A percentile compares a stretch with the other conserved stretches of the same genome.
phyloP scores from a whole-genome alignment of 1,140 invertebrate species.

The Galleria mellonella region DNA sequence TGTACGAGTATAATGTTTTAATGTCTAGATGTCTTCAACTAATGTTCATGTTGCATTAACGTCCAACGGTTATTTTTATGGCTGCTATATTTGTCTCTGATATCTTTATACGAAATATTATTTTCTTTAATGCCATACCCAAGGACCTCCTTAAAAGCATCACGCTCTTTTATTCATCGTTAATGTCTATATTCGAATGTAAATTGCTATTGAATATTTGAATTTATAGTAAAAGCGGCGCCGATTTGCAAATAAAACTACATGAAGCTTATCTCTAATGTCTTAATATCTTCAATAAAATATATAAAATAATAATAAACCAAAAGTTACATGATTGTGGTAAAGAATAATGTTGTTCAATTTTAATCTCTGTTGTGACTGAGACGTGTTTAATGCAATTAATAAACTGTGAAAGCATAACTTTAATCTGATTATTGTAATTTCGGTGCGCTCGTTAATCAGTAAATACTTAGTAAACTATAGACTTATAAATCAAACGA shows the following conservation, averaged over 20 bases:
- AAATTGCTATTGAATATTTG: constrained; percentile 30
- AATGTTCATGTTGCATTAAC: background rate
- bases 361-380: no score
- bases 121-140: constrained; percentile 23
- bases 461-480: constrained; percentile 27
- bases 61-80: constrained; percentile 4
- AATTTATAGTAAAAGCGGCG: constrained; percentile 29
- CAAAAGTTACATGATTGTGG: no score
- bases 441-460: constrained; percentile 24
- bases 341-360: no score
- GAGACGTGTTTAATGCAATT: no score
- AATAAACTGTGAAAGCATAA: constrained; percentile 11
- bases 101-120: constrained; percentile 13
- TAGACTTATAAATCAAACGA: constrained; percentile 46
- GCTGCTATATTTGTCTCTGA: constrained; percentile 13
- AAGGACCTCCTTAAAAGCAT: constrained; percentile 33
- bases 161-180: constrained; percentile 27
- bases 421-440: constrained; percentile 37
- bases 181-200: constrained; percentile 42
- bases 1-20: no score
- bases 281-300: no score
- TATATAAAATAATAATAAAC: no score
- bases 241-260: constrained; percentile 16
- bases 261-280: no score
- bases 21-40: no score